Conservation (phyloP, 2,113 vertebrate species). For the Otis tarda region DNA sequence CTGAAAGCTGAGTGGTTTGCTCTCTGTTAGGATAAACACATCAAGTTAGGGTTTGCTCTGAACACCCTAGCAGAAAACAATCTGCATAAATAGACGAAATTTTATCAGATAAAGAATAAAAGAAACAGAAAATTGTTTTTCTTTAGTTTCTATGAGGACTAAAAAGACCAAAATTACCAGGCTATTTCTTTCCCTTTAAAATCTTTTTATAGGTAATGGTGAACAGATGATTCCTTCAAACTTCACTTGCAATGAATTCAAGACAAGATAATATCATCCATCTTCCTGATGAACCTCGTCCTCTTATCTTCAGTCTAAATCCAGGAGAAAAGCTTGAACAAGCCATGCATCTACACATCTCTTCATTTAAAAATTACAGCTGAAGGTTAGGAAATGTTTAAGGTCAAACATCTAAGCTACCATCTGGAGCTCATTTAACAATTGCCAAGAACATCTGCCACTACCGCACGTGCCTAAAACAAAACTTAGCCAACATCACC, state of each 20-base stretch:
- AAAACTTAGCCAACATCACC: constrained; percentile 15
- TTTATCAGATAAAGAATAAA: constrained; percentile 32
- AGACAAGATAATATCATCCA: constrained; percentile 60
- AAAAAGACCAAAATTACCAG: neutral
- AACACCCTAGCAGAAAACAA: constrained; percentile 5
- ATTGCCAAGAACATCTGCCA: constrained; percentile 57
- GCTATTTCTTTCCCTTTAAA: constrained; percentile 36
- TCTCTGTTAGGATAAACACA: neutral
- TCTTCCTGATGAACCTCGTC: constrained; percentile 58
- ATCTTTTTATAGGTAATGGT: constrained; percentile 19
- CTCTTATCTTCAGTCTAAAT: constrained; percentile 38
- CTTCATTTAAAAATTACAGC: constrained; percentile 52
- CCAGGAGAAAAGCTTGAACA: constrained; percentile 30
- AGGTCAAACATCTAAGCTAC: constrained; percentile 54
- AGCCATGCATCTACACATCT: constrained; percentile 19
- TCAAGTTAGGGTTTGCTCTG: constrained; percentile 10
- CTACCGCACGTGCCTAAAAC: neutral
- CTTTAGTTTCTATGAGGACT: neutral
- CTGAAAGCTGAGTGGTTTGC: neutral
- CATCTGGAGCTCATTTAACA: constrained; percentile 65
- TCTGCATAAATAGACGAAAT: constrained; percentile 19
- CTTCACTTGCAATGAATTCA: constrained; percentile 23
- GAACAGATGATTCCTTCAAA: constrained; percentile 65
- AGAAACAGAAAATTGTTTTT: neutral
- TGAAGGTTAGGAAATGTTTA: constrained; percentile 66